Base-by-base conservation (phyloP, 30 jellyfish, hydroid and myxozoan species). In the Aurelia coerulea region DNA sequence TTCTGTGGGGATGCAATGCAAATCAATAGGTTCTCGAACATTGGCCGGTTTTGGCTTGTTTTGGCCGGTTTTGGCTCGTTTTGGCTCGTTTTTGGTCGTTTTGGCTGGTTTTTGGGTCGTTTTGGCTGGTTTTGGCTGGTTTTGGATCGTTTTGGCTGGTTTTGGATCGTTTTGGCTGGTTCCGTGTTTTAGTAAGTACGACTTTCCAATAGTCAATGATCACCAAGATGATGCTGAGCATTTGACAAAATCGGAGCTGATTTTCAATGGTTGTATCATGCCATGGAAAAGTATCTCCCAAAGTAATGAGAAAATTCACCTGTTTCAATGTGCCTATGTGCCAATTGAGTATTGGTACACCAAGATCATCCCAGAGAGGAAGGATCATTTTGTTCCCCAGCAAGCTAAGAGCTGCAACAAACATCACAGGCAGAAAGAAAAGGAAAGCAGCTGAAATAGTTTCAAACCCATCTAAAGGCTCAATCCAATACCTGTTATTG, bases 321-420 rank as follows among this genome's bases (percentile, higher is more conserved):
- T 81, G 14, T 53, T 81, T 65, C 75, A 83, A 1, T 85, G 94
- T 75, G 88, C 89, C 16, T 2, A 53, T n/a, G 67, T 39, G 15
- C 76, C 94, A 4, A 10, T 85, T 17, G 76, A 85, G 8, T 85
- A 14, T 54, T 15, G 73, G 69, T 7, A 62, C 15, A 46, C 75
- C 16, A 17, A 39, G 23, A 23, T 19, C 41, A 17, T 85, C 60
- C 66, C 76, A 11, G 65, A 62, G 49, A 41, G 46, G 15, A 74
- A 73, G 53, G 53, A 85, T 51, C 94, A 75, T 32, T 85, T 56
- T 85, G 94, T 85, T 4, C 10, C 73, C 34, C 2, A 4, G 13
- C 17, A 17, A 18, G 4, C 18, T 23, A 1, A 60, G 1, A 78
- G 64, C 64, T 15, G 13, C 39, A 41, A 14, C 37, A 16, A 14